Base-by-base conservation (phyloP, 2,113 vertebrate species). In the Trematomus loennbergii region DNA sequence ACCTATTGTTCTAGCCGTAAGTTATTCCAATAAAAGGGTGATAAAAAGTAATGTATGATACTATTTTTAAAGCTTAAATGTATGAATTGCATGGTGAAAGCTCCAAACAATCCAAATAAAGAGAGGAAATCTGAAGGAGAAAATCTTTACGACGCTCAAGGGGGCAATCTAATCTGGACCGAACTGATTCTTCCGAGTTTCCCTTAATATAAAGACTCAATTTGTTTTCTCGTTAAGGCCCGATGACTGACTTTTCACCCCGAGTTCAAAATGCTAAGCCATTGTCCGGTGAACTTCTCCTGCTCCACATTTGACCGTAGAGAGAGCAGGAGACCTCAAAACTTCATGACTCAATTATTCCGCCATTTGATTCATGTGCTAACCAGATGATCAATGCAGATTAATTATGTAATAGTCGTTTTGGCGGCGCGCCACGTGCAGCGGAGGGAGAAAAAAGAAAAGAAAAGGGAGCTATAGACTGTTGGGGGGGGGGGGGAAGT, bases 381-480 rank as follows among this genome's bases (percentile, higher is more conserved):
- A 96, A 97, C 95, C 94, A 94, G 95, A 93, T 95, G 96, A 97
- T 97, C 96, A 94, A 96, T 97, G 94, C 91, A 94, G 95, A 95
- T 97, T 97, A 96, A 97, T 97, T 96, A 95, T 92, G 92, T 96
- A 96, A 97, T 95, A 96, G 96, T 54, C 81, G 89, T 95, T 95
- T 94, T 97, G 97, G 96, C 96, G 80, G 92, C 64, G 92, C 59
- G 97, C 96, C 96, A 97, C 94, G 90, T 90, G 93, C 92, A 92
- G 93, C 91, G 91, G 93, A 93, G 94, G 90, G 83, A 63, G 52
- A 43, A 64, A 48, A 78, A 29, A 29, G 3, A 29, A 40, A 33
- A 36, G 36, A 0, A 64, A 58, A 58, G 69, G 52, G n/a, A 18
- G 68, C 63, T 65, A 63, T 72, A 55, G 82, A 86, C 68, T 88